These are phyloP conservation scores for Drosophila trichaetosa DNA, from an alignment of 2,888 invertebrate species.

Conservation along the genomic window DNA sequence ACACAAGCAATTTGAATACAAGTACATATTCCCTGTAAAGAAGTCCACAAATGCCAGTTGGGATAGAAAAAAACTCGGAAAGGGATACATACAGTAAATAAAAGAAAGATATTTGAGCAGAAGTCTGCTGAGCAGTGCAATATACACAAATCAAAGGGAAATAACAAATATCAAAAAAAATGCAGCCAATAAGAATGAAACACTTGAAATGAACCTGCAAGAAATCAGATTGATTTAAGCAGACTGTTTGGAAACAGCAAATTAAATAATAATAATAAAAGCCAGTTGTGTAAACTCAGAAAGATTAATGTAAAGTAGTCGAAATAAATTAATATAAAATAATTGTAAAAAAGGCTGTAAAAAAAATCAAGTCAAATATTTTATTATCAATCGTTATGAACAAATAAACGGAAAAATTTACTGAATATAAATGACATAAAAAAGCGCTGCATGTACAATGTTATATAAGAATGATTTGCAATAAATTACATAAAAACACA, in stretches of 20 bases:
- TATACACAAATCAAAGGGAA: not conserved
- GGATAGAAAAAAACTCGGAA: not conserved
- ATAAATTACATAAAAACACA: not conserved
- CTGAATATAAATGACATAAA: not conserved
- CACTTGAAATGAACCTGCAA: not conserved
- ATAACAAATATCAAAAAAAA: not conserved
- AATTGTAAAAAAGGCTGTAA: not conserved
- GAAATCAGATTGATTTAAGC: not conserved
- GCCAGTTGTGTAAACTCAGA: not conserved
- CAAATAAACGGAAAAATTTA: not conserved
- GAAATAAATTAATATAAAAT: not conserved
- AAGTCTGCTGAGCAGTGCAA: not conserved
- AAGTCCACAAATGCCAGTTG: constrained; percentile 1
- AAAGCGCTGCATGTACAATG: too few relatives aligned
- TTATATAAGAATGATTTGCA: not conserved
- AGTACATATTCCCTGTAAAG: not conserved
- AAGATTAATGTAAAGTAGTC: not conserved
- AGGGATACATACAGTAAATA: not conserved
- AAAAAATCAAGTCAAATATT: not conserved
- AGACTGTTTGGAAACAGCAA: not conserved
- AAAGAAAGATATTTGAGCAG: not conserved
- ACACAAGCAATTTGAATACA: constrained; percentile 17
- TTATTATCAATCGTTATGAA: not conserved
- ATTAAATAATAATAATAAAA: not conserved
- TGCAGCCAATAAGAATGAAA: not conserved